phyloP scores from a whole-genome alignment of 2,797 vertebrate species.

The Stomatorhinus walkeri region DNA sequence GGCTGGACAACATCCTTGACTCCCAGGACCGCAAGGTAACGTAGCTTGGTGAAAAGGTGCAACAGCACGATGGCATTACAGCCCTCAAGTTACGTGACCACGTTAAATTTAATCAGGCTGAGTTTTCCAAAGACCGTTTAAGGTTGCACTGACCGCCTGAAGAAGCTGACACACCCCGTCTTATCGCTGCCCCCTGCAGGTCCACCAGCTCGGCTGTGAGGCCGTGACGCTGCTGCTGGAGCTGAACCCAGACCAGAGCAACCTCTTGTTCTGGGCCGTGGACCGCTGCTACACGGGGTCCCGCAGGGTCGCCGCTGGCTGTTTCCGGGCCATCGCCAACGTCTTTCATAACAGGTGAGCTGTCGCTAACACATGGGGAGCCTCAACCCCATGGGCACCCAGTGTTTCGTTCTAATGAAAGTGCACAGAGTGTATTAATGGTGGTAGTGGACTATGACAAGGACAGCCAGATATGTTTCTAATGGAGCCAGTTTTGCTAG shows the following conservation, averaged over 20 bases:
- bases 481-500: background rate
- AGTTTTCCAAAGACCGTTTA: background rate
- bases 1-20: slow-evolving; percentile 98
- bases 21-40: slow-evolving; percentile 95
- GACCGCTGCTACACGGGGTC: slow-evolving; percentile 97
- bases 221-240: slow-evolving; percentile 92
- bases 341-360: slow-evolving; percentile 74
- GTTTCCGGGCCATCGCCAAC: slow-evolving; percentile 92
- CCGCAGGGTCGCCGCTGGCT: slow-evolving; percentile 84
- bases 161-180: background rate
- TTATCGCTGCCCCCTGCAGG: slow-evolving; percentile 53
- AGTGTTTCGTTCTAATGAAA: background rate
- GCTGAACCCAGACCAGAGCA: slow-evolving; percentile 96
- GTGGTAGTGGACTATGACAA: background rate
- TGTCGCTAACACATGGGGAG: background rate
- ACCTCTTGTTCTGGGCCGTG: slow-evolving; percentile 97
- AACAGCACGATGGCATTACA: background rate
- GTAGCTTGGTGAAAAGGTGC: background rate
- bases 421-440: background rate
- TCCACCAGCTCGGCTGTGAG: slow-evolving; percentile 95
- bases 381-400: background rate
- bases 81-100: background rate
- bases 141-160: background rate
- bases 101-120: background rate
- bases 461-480: background rate